phyloP scores from a whole-genome alignment of 2,888 invertebrate species.

The Limulus polyphemus region DNA sequence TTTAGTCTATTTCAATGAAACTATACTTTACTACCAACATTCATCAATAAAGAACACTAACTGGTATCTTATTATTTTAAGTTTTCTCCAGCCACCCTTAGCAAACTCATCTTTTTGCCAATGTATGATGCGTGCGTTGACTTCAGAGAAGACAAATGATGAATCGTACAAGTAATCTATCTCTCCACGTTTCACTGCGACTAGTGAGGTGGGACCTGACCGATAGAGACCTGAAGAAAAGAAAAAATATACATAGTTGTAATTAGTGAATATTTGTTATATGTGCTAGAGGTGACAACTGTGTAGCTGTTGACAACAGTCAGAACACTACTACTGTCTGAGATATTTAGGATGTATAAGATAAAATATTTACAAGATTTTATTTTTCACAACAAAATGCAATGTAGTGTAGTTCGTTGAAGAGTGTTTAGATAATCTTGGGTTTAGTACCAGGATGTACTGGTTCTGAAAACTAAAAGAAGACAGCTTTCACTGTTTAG shows the following conservation, averaged over 20 bases:
- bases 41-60: conserved; percentile 38
- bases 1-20: too few relatives aligned
- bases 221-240: conserved; percentile 29
- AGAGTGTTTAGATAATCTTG: too few relatives aligned
- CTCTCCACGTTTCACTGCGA: conserved; percentile 58
- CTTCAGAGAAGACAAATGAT: conserved; percentile 60
- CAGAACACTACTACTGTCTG: too few relatives aligned
- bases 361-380: too few relatives aligned
- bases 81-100: conserved; percentile 52
- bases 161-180: conserved; percentile 60
- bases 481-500: too few relatives aligned
- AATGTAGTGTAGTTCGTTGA: too few relatives aligned
- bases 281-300: too few relatives aligned
- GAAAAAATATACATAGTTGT: conserved; percentile 1
- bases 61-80: conserved; percentile 59
- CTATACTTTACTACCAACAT: conserved; percentile 5
- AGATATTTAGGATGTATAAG: too few relatives aligned
- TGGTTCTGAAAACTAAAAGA: too few relatives aligned
- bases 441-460: too few relatives aligned
- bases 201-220: conserved; percentile 52
- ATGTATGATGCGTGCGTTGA: conserved; percentile 62
- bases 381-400: too few relatives aligned
- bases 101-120: conserved; percentile 59
- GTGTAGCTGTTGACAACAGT: too few relatives aligned
- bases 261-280: not conserved